Evolutionary conservation across 2,797 vertebrate genomes (phyloP), one percentile per base, ranked within the genome.

Genomic region (Propithecus perrieri): DNA sequence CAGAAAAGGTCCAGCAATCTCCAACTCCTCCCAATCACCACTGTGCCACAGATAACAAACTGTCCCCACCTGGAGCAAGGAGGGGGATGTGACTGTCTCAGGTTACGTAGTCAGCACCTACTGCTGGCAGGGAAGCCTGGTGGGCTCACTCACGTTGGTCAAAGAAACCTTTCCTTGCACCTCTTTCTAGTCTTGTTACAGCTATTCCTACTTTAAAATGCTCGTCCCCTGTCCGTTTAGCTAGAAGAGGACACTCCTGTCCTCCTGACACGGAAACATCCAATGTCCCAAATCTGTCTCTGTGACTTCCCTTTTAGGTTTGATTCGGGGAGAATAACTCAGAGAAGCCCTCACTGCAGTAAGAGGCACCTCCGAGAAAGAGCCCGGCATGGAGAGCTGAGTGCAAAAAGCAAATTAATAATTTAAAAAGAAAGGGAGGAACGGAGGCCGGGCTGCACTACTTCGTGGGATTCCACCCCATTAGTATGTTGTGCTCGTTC

Each of bases 381-480:
- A 89, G 92, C 87, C 67, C 12, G 20, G 92, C 2, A 20, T 2
- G 13, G 0, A 81, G 89, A 48, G 76, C 53, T 7, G 86, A 85
- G 0, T 0, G 41, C 85, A 95, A 72, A 97, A 91, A 0, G 4
- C 61, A 35, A 91, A 97, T 92, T 80, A 96, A 94, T 92, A 89
- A 97, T 94, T 26, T 69, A 35, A 7, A 46, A 59, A 48, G 57
- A 69, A 53, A 74, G 61, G 22, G n/a, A 55, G 81, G 41, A 33
- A 71, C 5, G 53, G 86, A 59, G 71, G 71, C 33, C 72, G 20
- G 89, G 76, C 46, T n/a, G 12, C 0, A 33, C 38, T 75, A 48
- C 5, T 43, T 90, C 30, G 96, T 53, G 97, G 95, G 98, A 90
- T 85, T 80, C 97, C 61, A 92, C 83, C 87, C 97, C 91, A 96